phyloP scores from a whole-genome alignment of 2,888 invertebrate genomes.

The Octodonta nipae region DNA sequence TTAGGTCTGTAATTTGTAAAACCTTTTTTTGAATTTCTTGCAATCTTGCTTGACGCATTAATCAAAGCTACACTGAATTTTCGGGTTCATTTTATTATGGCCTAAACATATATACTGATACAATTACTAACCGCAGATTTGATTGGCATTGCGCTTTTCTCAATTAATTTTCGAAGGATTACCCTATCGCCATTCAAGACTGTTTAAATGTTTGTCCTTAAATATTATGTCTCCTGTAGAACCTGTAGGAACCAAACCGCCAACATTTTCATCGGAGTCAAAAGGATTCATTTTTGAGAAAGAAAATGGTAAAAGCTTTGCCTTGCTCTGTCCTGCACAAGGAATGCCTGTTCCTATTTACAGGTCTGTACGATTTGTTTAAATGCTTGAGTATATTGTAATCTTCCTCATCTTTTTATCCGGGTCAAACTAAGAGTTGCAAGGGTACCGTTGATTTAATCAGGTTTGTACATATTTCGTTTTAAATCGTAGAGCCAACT shows the following conservation, averaged over 20 bases:
- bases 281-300: conserved; percentile 38
- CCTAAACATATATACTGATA: too few species aligned
- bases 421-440: not conserved
- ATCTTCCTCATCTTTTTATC: not conserved
- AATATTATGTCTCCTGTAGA: conserved; percentile 26
- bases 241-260: conserved; percentile 42
- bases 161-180: too few species aligned
- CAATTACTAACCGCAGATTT: too few species aligned
- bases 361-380: conserved; percentile 50
- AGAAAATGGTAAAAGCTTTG: conserved; percentile 45
- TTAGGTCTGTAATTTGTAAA: conserved; percentile 16
- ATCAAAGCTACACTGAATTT: too few species aligned
- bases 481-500: conserved; percentile 43
- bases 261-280: conserved; percentile 35
- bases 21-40: too few species aligned
- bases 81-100: too few species aligned
- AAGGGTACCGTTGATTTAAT: conserved; percentile 1
- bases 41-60: too few species aligned
- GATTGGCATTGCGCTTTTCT: too few species aligned
- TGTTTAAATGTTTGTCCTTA: too few species aligned
- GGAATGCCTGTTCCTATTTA: conserved; percentile 53
- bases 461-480: not conserved
- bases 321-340: conserved; percentile 63
- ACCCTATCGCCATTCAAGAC: too few species aligned
- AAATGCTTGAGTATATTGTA: not conserved